A percentile compares a stretch with the other conserved stretches of the same genome.
Conservation (phyloP, 2,888 invertebrate genomes). For the Stenchaetothrips biformis region DNA sequence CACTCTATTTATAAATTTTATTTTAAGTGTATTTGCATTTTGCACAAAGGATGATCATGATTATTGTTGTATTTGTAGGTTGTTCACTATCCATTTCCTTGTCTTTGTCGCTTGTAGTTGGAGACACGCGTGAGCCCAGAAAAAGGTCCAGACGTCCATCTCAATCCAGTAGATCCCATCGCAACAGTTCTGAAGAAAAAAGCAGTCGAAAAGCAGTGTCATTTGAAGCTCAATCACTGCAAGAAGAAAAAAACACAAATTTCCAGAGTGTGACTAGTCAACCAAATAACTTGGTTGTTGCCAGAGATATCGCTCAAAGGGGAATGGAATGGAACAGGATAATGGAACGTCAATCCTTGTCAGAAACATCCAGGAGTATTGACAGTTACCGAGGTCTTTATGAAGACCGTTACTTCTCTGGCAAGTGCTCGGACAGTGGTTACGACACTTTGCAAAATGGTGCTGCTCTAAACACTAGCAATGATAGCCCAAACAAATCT, state of each 20-base stretch:
- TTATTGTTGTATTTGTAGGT: not conserved
- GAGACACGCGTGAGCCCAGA: not conserved
- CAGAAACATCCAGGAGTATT: not conserved
- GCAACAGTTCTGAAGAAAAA: constrained; percentile 26
- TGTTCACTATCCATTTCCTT: not conserved
- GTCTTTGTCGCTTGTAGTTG: constrained; percentile 23
- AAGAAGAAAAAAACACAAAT: not conserved
- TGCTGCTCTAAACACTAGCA: constrained; percentile 24
- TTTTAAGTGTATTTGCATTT: not conserved
- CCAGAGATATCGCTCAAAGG: not conserved
- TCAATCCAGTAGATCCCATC: constrained; percentile 30
- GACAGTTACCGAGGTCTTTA: not conserved
- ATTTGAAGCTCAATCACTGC: not conserved
- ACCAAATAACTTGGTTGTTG: not conserved
- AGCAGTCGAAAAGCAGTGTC: not conserved
- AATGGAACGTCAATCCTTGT: not conserved
- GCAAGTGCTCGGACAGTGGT: constrained; percentile 44
- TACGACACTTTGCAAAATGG: constrained; percentile 42
- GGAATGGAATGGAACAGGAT: not conserved
- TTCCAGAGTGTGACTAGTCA: not conserved
- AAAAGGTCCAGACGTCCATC: constrained; percentile 31
- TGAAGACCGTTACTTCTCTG: constrained; percentile 33
- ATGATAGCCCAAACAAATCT: not conserved
- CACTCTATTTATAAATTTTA: not conserved
- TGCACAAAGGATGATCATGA: too few relatives aligned